Conservation (phyloP, 2,113 vertebrate genomes). For the Forbesichthys agassizii region DNA sequence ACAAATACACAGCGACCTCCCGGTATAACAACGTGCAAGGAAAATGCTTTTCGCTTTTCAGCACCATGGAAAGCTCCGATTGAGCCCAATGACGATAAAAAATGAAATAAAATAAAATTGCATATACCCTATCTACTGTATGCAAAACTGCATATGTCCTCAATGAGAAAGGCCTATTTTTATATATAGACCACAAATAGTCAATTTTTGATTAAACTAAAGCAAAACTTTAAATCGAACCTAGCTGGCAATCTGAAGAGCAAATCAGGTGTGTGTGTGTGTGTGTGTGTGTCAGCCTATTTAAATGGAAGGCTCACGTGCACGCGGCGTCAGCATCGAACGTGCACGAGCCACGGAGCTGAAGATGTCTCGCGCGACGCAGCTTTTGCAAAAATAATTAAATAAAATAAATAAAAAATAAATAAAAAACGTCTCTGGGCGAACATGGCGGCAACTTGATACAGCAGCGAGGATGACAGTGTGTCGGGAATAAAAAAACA, state of each 20-base stretch:
- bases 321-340: conserved; percentile 69
- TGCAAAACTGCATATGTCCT: too few relatives aligned
- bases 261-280: background rate
- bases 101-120: too few relatives aligned
- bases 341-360: conserved; percentile 80
- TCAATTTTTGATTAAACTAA: too few relatives aligned
- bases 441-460: conserved; percentile 99
- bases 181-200: too few relatives aligned
- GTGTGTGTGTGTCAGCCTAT: conserved; percentile 1
- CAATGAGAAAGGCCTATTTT: too few relatives aligned
- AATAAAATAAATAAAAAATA: conserved; percentile 58
- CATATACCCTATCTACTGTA: too few relatives aligned
- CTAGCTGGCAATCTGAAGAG: too few relatives aligned
- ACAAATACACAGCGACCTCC: too few relatives aligned
- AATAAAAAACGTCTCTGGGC: conserved; percentile 84
- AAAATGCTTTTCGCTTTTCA: background rate
- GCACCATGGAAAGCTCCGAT: background rate
- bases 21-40: too few relatives aligned
- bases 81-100: background rate
- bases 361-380: conserved; percentile 88
- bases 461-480: conserved; percentile 83
- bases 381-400: conserved; percentile 72
- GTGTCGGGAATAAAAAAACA: conserved; percentile 79
- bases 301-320: background rate
- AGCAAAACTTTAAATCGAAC: too few relatives aligned